These are phyloP conservation scores for Aptenodytes forsteri DNA, from an alignment of 2,113 vertebrate species.

Conservation along the genomic window DNA sequence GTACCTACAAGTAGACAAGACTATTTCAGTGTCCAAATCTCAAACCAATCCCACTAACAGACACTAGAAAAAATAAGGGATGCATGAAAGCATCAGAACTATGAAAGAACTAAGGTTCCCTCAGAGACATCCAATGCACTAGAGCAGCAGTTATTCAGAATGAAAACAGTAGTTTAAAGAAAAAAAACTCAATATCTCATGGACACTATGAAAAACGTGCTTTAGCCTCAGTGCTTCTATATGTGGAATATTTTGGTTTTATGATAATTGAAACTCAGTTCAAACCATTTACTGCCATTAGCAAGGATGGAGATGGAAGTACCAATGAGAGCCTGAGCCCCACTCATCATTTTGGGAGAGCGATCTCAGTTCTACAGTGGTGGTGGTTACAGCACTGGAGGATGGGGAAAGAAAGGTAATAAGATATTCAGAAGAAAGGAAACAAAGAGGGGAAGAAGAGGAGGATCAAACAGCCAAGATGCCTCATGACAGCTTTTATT, in stretches of 20 bases:
- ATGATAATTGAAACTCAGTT: neutral
- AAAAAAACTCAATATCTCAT: neutral
- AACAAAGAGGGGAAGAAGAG: neutral
- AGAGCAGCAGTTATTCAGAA: neutral
- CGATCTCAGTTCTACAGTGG: rapidly evolving
- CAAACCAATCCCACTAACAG: neutral
- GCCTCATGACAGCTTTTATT: neutral
- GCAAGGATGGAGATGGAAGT: neutral
- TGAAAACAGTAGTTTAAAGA: neutral
- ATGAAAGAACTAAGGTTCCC: neutral
- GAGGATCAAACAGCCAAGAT: neutral
- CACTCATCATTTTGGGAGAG: neutral
- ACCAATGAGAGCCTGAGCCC: neutral
- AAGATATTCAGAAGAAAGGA: neutral
- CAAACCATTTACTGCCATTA: neutral
- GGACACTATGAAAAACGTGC: neutral
- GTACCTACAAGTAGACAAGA: neutral
- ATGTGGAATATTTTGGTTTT: neutral
- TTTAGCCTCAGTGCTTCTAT: neutral
- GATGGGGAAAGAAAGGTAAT: neutral
- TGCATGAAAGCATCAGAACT: neutral
- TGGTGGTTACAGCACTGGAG: neutral
- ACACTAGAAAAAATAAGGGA: neutral
- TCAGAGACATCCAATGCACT: neutral
- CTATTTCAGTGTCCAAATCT: neutral